Base-by-base conservation (phyloP, 2,888 invertebrate species). In the Hirtodrosophila histrioides region DNA sequence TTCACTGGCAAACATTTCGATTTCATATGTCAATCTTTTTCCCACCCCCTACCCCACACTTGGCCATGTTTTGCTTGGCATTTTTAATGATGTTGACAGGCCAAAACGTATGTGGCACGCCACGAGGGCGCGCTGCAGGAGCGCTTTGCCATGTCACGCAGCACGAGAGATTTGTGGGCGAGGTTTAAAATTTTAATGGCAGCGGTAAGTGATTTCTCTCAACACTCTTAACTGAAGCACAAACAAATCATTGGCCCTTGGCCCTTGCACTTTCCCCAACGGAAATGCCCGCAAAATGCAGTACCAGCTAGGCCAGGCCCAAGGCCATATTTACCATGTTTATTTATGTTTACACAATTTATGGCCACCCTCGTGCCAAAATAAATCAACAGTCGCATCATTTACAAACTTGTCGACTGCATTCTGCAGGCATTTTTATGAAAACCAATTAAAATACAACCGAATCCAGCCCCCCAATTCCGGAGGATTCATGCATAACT, bases 91-190 rank as follows among this genome's bases (percentile, higher is more conserved):
- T 81, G 84, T 88, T 79, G 88, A 89, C 76, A 95, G 93, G 97
- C 98, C 0, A 97, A 97, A 91, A 93, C 94, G 23, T 98, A 97
- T 91, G 95, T 98, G 45, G 96, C 96, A 81, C 94, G 95, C 45
- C 97, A 98, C 90, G 97, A 98, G 91, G 98, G 98, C 0, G 97
- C 95, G 82, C 93, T 98, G 51, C 97, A 97, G 89, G 97, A 97
- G 89, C 92, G 97, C 67, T 93, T 97, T 68, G 97, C 97, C n/a
- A 96, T 97, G 91, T 97, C 96, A 67, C 95, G 95, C 90, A 96
- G 95, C 81, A 97, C 97, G 3, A 94, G 94, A 86, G 97, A 98
- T 90, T 95, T 96, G 81, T 93, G 97, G 84, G 97, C 97, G 5
- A 93, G 97, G 84, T 95, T 96, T 92, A 96, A 96, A 89, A 95